Conservation (phyloP, 2,888 invertebrate species). For the Rambutsinella grinnellia region DNA sequence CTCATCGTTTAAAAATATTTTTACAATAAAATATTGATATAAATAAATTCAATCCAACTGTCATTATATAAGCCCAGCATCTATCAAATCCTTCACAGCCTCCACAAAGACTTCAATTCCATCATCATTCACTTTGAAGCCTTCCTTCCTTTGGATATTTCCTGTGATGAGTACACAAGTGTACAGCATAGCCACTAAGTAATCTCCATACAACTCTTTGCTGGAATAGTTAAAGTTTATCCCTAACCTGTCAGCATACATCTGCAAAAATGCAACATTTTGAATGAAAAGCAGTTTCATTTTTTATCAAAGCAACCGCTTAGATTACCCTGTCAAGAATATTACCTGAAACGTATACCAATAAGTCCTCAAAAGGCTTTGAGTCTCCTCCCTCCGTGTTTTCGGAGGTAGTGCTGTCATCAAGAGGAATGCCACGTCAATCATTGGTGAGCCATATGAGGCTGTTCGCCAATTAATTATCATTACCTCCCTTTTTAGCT, state of each 20-base stretch:
- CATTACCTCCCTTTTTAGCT: conserved; percentile 35
- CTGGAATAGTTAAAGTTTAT: conserved; percentile 21
- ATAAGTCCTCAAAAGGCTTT: conserved; percentile 32
- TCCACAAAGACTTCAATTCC: conserved; percentile 41
- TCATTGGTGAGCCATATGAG: conserved; percentile 46
- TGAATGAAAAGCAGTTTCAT: not conserved
- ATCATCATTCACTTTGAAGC: conserved; percentile 18
- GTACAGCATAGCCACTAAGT: conserved; percentile 28
- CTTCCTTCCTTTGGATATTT: conserved; percentile 12
- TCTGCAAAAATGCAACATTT: too few species aligned
- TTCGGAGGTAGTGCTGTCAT: conserved; percentile 38
- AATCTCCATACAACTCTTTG: conserved; percentile 33
- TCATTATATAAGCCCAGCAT: conserved; percentile 15
- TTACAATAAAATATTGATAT: too few species aligned
- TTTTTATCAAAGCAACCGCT: too few species aligned
- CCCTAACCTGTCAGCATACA: conserved; percentile 28
- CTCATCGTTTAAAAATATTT: too few species aligned
- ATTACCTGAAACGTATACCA: conserved; percentile 37
- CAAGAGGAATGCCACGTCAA: conserved; percentile 49
- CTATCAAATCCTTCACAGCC: conserved; percentile 37
- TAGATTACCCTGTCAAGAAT: too few species aligned
- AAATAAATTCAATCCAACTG: too few species aligned
- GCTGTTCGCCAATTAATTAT: conserved; percentile 46
- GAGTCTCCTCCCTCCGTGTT: conserved; percentile 28
- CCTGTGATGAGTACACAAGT: conserved; percentile 41